These are phyloP conservation scores for Chrysomela aeneicollis DNA, from an alignment of 2,888 invertebrate genomes.

Conservation along the genomic window DNA sequence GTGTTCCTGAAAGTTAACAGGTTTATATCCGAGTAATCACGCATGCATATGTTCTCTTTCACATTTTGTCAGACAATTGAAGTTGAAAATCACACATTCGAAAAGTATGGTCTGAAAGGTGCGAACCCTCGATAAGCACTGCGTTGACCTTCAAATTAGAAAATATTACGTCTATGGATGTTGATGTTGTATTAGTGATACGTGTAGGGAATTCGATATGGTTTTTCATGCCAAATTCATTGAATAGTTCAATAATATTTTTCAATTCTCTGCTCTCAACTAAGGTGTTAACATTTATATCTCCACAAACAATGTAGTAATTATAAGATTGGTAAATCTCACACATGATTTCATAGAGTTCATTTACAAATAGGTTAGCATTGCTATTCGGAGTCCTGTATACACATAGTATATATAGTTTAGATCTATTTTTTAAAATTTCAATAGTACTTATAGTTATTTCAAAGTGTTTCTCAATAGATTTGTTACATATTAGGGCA, in stretches of 20 bases:
- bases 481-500: neutral
- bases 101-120: slow-evolving; percentile 3
- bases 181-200: slow-evolving; percentile 6
- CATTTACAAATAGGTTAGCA: neutral
- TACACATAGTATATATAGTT: slow-evolving; percentile 4
- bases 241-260: neutral
- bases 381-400: slow-evolving; percentile 13
- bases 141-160: slow-evolving; percentile 1
- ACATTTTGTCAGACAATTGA: neutral
- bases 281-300: too few species aligned
- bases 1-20: neutral
- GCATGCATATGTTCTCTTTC: neutral
- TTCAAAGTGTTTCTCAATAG: neutral
- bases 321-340: slow-evolving; percentile 12
- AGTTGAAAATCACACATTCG: neutral
- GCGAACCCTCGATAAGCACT: neutral
- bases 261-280: neutral
- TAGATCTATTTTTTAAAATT: neutral
- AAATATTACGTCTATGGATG: slow-evolving; percentile 7
- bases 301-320: slow-evolving; percentile 15
- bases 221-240: slow-evolving; percentile 4
- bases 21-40: neutral
- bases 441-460: slow-evolving; percentile 4
- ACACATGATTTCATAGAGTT: slow-evolving; percentile 12
- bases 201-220: slow-evolving; percentile 1